Percentiles rank a stretch among this genome's conserved stretches.
These are phyloP conservation scores for Natrix natrix DNA, from an alignment of 2,797 vertebrate genomes.

Conservation along the genomic window DNA sequence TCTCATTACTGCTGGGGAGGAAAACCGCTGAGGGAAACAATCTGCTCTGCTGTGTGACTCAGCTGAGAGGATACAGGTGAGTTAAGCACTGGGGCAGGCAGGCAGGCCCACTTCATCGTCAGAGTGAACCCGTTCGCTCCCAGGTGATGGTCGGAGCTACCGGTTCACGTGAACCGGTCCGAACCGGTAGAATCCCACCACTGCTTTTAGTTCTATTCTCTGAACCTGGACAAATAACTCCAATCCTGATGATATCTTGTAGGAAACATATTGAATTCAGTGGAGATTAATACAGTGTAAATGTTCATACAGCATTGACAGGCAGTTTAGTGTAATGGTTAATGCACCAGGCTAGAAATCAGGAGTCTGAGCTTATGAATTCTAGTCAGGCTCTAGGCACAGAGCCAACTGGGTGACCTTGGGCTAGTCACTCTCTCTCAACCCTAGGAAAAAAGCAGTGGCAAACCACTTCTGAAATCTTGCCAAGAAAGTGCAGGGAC, in stretches of 20 bases:
- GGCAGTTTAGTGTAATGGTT: neutral
- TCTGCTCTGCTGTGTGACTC: too few species aligned
- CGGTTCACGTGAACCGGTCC: too few species aligned
- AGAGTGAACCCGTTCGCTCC: too few species aligned
- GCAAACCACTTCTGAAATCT: neutral
- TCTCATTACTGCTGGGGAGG: too few species aligned
- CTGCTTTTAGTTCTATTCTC: neutral
- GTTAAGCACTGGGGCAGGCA: too few species aligned
- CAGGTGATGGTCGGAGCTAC: too few species aligned
- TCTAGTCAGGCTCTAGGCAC: neutral
- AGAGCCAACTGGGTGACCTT: neutral
- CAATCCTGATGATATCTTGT: neutral
- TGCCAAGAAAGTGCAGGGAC: neutral
- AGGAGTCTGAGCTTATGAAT: neutral
- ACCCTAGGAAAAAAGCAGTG: neutral
- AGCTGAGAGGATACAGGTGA: too few species aligned
- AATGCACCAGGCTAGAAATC: neutral
- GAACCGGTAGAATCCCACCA: too few species aligned
- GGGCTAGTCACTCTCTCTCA: neutral
- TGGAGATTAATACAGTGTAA: neutral
- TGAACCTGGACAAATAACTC: conserved; percentile 6
- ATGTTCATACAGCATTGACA: neutral
- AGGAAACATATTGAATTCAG: neutral
- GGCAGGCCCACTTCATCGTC: too few species aligned
- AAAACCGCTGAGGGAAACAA: too few species aligned